phyloP scores from a whole-genome alignment of 2,797 vertebrate species.

The Chromis chromis region DNA sequence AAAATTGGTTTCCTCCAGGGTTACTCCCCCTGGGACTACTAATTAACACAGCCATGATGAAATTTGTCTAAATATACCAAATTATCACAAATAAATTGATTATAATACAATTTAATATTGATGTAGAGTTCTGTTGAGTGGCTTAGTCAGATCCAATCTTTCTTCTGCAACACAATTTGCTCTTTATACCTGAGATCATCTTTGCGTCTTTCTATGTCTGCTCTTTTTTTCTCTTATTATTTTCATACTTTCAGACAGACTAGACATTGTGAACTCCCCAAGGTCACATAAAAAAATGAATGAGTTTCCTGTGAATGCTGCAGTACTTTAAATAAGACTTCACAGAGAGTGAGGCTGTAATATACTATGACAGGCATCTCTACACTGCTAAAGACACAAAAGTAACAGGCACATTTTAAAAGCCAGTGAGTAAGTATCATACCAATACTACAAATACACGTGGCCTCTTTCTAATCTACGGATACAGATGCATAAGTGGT shows the following conservation, averaged over 20 bases:
- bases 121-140: too few relatives aligned
- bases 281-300: constrained; percentile 47
- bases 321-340: background rate
- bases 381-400: background rate
- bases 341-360: background rate
- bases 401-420: background rate
- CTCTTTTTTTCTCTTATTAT: background rate
- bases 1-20: too few relatives aligned
- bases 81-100: background rate
- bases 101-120: too few relatives aligned
- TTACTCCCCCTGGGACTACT: too few relatives aligned
- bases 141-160: background rate
- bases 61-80: too few relatives aligned
- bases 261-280: constrained; percentile 25
- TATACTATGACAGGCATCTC: background rate
- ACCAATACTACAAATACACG: background rate
- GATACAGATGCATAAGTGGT: background rate
- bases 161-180: background rate
- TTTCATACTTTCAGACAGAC: background rate
- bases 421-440: background rate
- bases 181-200: background rate
- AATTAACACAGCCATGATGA: too few relatives aligned
- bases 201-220: background rate
- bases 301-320: constrained; percentile 9
- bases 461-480: too few relatives aligned